Percentiles rank a stretch among this genome's conserved stretches.
Conservation (phyloP, 2,113 vertebrate species). For the Serranochromis macrocephalus region DNA sequence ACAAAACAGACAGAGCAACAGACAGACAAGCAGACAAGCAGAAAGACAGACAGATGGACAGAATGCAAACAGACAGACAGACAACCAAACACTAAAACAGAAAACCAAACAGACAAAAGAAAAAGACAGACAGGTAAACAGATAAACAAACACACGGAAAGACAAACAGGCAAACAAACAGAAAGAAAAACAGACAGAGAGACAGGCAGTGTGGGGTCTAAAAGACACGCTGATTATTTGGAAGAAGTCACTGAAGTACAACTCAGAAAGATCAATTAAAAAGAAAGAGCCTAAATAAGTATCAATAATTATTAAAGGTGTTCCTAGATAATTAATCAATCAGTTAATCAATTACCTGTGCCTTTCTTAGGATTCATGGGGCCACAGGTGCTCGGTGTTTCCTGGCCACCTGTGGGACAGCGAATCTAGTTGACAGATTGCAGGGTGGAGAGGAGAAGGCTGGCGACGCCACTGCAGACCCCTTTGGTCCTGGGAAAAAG, state of each 20-base stretch:
- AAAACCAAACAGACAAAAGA: background rate
- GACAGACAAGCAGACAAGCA: background rate
- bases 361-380: background rate
- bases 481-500: conserved; percentile 36
- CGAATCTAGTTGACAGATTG: background rate
- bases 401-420: background rate
- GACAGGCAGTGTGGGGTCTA: background rate
- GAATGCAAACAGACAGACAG: background rate
- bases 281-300: background rate
- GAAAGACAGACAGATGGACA: background rate
- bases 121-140: background rate
- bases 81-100: background rate
- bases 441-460: conserved; percentile 39
- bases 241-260: background rate
- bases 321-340: background rate
- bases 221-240: background rate
- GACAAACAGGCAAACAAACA: background rate
- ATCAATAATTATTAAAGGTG: background rate
- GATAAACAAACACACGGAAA: background rate
- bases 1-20: background rate
- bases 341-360: background rate
- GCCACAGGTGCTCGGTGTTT: rapidly evolving
- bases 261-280: background rate
- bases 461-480: background rate
- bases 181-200: background rate